Conservation (phyloP, 2,888 invertebrate genomes). For the Piscicola geometra region DNA sequence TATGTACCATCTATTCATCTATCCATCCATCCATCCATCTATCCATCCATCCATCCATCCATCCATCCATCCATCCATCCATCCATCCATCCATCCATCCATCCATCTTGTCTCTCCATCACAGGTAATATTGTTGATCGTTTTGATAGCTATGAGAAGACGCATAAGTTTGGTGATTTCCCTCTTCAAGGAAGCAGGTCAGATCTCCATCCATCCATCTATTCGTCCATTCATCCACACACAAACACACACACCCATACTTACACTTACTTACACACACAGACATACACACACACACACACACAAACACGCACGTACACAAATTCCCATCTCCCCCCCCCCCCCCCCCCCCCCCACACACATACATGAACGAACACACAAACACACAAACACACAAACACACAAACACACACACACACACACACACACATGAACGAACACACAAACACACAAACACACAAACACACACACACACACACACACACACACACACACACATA, state of each 20-base stretch:
- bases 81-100: neutral
- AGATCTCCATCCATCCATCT: neutral
- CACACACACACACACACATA: no score
- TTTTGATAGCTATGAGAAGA: constrained; percentile 68
- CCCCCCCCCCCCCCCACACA: no score
- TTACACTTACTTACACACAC: no score
- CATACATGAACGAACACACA: neutral
- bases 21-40: neutral
- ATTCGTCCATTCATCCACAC: no score
- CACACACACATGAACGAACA: neutral
- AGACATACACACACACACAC: no score
- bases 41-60: neutral
- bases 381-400: constrained; percentile 58
- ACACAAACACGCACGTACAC: no score
- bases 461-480: no score
- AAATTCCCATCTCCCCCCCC: no score
- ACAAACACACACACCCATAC: no score
- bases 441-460: neutral
- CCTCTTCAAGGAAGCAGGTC: constrained; percentile 74
- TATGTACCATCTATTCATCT: neutral
- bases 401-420: no score
- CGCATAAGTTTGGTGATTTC: constrained; percentile 63
- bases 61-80: neutral
- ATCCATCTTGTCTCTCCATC: neutral
- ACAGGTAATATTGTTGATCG: constrained; percentile 59